Base-by-base conservation (phyloP, 2,113 vertebrate species). In the Nanorana parkeri region DNA sequence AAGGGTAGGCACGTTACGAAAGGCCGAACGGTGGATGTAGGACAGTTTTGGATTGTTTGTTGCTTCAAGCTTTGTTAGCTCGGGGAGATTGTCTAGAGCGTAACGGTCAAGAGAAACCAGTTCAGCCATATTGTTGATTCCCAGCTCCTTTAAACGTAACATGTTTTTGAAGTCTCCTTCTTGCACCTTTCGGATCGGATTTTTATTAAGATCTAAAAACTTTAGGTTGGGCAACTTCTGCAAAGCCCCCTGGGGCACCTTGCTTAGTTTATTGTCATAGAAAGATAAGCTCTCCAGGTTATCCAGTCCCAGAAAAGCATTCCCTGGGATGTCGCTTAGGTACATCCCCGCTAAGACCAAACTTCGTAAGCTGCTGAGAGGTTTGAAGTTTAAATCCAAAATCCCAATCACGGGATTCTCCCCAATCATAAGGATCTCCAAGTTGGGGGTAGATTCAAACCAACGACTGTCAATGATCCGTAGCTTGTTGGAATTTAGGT, bases 351-450 rank as follows among this genome's bases (percentile, higher is more conserved):
- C 98, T 88, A 99, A 85, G 82, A 99, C 98, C 58, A 99, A 83
- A 86, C 97, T 99, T 85, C 97, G 92, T 85, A 99, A 88, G 84
- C 96, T 98, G 20, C 90, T 90, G 3, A 99, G 94, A 0, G 97
- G 95, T 67, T 92, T 96, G 87, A 99, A 99, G 89, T 99, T 99
- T 90, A 98, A 95, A 84, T 99, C 96, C 72, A 95, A 84, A 81
- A 99, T 97, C 80, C 97, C 96, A 87, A 96, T 91, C 76, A 99
- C 94, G 1, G 97, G 98, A 83, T 99, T 99, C 88, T 99, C 97
- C 20, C 98, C 98, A 84, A 99, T 99, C 97, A 99, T 99, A 61
- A 99, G 94, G 47, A 99, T 99, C 88, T 99, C 98, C 56, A 99
- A 85, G 85, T 98, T 99, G 63, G 97, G 96, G 0, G 96, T 99